Base-by-base conservation (phyloP, 2,113 vertebrate species). In the Elanus axillaris region DNA sequence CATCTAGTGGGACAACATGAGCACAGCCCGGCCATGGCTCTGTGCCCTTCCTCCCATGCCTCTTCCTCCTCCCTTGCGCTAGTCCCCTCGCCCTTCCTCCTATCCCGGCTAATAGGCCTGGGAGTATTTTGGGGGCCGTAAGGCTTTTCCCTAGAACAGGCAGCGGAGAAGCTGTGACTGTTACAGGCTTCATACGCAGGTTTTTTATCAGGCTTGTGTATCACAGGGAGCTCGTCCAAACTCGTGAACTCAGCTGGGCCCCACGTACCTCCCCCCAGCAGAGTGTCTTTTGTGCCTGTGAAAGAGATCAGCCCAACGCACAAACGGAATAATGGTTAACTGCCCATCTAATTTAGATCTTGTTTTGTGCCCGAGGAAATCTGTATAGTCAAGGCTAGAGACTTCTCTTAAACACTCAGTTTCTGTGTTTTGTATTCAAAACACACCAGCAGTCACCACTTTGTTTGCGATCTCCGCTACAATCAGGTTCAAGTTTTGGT, bases 1-100 rank as follows among this genome's bases (percentile, higher is more conserved):
- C 96, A 93, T 59, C 97, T 96, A 95, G 94, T 92, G 95, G 96
- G 82, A 74, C 81, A 90, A 48, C n/a, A n/a, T 0, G 26, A 45
- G 75, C 60, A 79, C 42, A 63, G 60, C 82, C 50, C 13, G 13
- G 52, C 13, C 29, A 34, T 0, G 4, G 48, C 74, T 76, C 63
- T 36, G 19, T 63, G 71, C 63, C 27, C 63, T 86, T 64, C 38
- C 23, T 62, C 42, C 40, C 10, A 0, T 19, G 36, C 38, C 68
- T 75, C 73, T 71, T 68, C 18, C 40, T 68, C 34, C 34, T 77
- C 36, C 31, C 4, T 60, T 55, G 36, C 1, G 6, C 19, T 53
- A 16, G 34, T 82, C 90, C 66, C 32, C 25, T 52, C 63, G 71
- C 63, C 27, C 67, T 80, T 64, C 38, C 23, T 62, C 42, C 40